Percentiles rank a stretch among this genome's conserved stretches.
These are phyloP conservation scores for Channa striata DNA, from an alignment of 2,797 vertebrate species.

Conservation along the genomic window DNA sequence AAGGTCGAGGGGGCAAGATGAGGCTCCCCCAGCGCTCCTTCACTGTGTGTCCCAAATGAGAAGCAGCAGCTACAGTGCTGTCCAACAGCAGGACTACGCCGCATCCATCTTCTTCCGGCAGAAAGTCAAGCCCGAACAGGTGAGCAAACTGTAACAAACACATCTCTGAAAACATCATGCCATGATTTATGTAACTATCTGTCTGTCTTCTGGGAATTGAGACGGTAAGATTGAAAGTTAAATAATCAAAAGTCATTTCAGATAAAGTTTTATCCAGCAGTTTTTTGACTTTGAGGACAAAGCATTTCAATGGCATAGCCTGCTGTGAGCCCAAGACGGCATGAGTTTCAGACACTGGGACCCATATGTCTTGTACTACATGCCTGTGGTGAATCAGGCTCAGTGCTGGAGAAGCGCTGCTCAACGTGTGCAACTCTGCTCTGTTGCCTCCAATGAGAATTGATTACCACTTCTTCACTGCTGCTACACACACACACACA, in stretches of 20 bases:
- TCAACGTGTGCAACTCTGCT: conserved; percentile 45
- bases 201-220: not conserved
- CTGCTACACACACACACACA: conserved; percentile 11
- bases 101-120: conserved; percentile 86
- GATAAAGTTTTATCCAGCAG: not conserved
- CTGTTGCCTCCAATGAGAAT: conserved; percentile 55
- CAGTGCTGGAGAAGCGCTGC: conserved; percentile 29
- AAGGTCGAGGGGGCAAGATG: conserved; percentile 83
- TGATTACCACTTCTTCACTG: conserved; percentile 54
- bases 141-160: conserved; percentile 76
- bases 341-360: conserved; percentile 26
- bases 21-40: conserved; percentile 66
- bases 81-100: conserved; percentile 90
- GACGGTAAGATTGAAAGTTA: not conserved
- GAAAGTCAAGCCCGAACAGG: conserved; percentile 88
- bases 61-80: conserved; percentile 85
- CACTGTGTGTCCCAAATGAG: conserved; percentile 83
- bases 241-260: not conserved
- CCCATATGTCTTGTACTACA: conserved; percentile 40
- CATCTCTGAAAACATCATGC: conserved; percentile 14
- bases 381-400: conserved; percentile 33
- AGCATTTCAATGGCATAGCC: not conserved
- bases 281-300: not conserved
- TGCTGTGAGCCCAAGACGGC: conserved; percentile 1
- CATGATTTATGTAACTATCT: not conserved